Base-by-base conservation (phyloP, 2,888 invertebrate genomes). In the Cheilosia variabilis region DNA sequence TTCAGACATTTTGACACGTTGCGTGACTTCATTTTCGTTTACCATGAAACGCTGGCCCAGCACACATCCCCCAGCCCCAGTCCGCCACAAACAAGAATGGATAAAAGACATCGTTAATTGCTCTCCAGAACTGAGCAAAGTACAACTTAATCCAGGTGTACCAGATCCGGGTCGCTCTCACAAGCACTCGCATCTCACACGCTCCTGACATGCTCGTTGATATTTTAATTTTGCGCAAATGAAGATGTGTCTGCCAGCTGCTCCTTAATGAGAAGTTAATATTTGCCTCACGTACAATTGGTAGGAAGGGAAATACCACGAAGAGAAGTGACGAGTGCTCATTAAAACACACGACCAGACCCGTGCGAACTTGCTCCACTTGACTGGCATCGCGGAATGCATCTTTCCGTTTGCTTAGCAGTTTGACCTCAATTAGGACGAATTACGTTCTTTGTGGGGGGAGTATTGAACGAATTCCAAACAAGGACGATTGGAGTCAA, bases 241-340 rank as follows among this genome's bases (percentile, higher is more conserved):
- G 19, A 45, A 43, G 50, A 31, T 62, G 62, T 66, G 53, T 65
- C 47, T 52, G 15, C 15, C 22, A 57, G 19, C 27, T 50, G 27
- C 27, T 57, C 47, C 47, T 53, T 82, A 82, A 82, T 82, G 71
- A 77, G 60, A 62, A 58, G 63, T 66, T 72, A 82, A 82, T 82
- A 82, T 82, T 71, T 60, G 53, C 76, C 66, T 65, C 82, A 82
- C 82, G 82, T 82, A 68, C 37, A 27, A 27, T 4, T 13, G 13
- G n/a, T 31, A 53, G 17, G 19, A 22, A 47, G 43, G 19, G 34
- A 13, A 50, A 27, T 31, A 47, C 34, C 31, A 50, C 13, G 7
- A 3, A 10, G 37, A 4, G 2, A 60, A 60, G 53, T 68, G 76
- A 77, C 43, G 52, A 62, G 60, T 62, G 45, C 57, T 78, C 78